phyloP scores from a whole-genome alignment of 2,888 invertebrate genomes.

The Nomada goodeniana region DNA sequence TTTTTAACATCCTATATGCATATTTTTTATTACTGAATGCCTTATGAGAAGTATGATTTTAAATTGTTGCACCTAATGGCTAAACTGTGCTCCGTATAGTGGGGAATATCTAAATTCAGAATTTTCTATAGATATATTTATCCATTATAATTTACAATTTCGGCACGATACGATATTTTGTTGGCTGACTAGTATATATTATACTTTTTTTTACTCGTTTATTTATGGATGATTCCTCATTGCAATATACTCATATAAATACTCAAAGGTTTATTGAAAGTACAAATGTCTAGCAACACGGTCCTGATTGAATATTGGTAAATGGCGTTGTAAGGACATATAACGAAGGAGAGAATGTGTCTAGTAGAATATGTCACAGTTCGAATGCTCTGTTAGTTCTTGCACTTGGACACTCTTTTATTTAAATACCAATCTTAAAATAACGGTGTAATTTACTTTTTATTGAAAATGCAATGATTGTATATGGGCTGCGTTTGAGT shows the following conservation, averaged over 20 bases:
- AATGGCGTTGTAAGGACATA: conserved; percentile 76
- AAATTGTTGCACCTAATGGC: conserved; percentile 1
- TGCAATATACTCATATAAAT: conserved; percentile 57
- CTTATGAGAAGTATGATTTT: conserved; percentile 8
- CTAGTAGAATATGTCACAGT: conserved; percentile 74
- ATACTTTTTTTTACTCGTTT: conserved; percentile 21
- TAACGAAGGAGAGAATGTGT: conserved; percentile 77
- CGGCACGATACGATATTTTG: conserved; percentile 27
- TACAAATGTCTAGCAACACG: conserved; percentile 77
- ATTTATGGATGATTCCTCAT: conserved; percentile 50
- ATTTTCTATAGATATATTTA: conserved; percentile 48
- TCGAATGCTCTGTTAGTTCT: conserved; percentile 73
- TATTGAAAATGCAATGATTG: conserved; percentile 83
- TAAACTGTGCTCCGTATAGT: conserved; percentile 16
- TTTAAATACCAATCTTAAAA: conserved; percentile 68
- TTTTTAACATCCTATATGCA: conserved; percentile 6
- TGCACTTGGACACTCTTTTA: conserved; percentile 66
- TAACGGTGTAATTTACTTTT: conserved; percentile 75
- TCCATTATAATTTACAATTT: conserved; percentile 33
- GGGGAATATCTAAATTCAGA: conserved; percentile 36
- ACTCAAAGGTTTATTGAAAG: conserved; percentile 68
- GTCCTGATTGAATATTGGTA: conserved; percentile 77
- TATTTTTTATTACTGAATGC: conserved; percentile 21
- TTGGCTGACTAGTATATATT: conserved; percentile 2
- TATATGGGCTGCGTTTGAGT: conserved; percentile 83